Evolutionary conservation across 2,888 invertebrate genomes (phyloP).

Genomic region (Synanthedon andrenaeformis): DNA sequence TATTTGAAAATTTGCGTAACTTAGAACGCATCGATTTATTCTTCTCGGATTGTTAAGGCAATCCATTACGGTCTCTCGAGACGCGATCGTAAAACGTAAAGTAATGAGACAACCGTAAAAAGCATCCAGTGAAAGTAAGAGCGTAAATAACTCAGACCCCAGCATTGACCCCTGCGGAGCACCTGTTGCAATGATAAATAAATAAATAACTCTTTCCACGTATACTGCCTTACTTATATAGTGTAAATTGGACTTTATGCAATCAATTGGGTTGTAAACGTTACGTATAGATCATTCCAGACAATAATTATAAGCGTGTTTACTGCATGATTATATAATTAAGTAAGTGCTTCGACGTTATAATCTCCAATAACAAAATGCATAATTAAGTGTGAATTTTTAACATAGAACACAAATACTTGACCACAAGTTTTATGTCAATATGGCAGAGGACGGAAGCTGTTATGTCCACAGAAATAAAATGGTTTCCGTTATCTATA

Average conservation of each 20-base stretch:
- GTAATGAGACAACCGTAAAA: conserved; percentile 16
- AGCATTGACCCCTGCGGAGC: conserved; percentile 37
- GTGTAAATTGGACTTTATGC: conserved; percentile 7
- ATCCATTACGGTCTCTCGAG: not conserved
- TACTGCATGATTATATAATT: conserved; percentile 8
- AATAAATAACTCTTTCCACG: not conserved
- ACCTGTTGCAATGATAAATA: conserved; percentile 23
- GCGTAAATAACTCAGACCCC: conserved; percentile 35
- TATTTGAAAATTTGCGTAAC: not conserved
- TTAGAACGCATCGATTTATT: not conserved
- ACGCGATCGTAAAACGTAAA: conserved; percentile 7
- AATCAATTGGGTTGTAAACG: conserved; percentile 11
- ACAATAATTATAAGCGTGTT: conserved; percentile 4
- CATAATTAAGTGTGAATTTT: not conserved
- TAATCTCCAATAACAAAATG: not conserved
- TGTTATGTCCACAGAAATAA: conserved; percentile 9
- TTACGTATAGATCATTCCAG: conserved; percentile 5
- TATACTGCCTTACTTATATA: conserved; percentile 4
- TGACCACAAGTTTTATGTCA: not conserved
- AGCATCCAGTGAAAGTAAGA: conserved; percentile 52
- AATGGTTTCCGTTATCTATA: too few relatives aligned
- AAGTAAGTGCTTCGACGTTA: not conserved
- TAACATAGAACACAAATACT: conserved; percentile 7
- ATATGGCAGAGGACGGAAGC: conserved; percentile 7
- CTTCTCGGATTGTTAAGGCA: not conserved